phyloP scores from a whole-genome alignment of 2,113 vertebrate species.

The Circaetus cinerascens region DNA sequence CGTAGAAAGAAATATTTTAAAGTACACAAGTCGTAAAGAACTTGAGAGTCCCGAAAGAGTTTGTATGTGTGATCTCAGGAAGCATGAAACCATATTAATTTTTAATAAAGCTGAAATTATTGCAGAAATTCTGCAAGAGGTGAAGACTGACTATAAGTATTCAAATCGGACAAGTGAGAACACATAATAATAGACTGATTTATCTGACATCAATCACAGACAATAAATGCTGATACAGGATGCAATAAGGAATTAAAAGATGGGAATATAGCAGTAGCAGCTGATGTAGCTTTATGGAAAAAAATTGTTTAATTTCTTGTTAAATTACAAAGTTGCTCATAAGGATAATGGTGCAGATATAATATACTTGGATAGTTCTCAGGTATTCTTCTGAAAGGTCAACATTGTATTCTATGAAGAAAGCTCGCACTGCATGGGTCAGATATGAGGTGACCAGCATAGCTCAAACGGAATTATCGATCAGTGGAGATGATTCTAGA shows the following conservation, averaged over 20 bases:
- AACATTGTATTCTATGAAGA: not conserved
- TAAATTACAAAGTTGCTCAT: not conserved
- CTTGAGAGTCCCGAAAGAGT: not conserved
- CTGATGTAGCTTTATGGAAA: not conserved
- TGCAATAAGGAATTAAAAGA: not conserved
- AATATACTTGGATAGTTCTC: not conserved
- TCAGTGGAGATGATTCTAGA: not conserved
- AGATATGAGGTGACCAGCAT: not conserved
- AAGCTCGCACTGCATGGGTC: not conserved
- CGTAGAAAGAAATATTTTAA: not conserved
- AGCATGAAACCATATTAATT: not conserved
- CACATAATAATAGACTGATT: not conserved
- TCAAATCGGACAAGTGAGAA: not conserved
- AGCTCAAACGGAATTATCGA: not conserved
- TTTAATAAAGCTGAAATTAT: not conserved
- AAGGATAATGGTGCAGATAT: not conserved
- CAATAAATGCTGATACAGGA: not conserved
- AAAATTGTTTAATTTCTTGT: not conserved
- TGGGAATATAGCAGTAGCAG: not conserved
- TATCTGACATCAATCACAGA: not conserved
- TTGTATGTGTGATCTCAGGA: not conserved
- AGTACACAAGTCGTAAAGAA: not conserved
- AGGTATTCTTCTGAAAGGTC: not conserved
- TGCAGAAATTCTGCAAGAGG: not conserved
- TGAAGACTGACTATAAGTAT: not conserved